Percentiles rank a stretch among this genome's conserved stretches.
Conservation (phyloP, 2,113 vertebrate genomes). For the Nycticryphes semicollaris region DNA sequence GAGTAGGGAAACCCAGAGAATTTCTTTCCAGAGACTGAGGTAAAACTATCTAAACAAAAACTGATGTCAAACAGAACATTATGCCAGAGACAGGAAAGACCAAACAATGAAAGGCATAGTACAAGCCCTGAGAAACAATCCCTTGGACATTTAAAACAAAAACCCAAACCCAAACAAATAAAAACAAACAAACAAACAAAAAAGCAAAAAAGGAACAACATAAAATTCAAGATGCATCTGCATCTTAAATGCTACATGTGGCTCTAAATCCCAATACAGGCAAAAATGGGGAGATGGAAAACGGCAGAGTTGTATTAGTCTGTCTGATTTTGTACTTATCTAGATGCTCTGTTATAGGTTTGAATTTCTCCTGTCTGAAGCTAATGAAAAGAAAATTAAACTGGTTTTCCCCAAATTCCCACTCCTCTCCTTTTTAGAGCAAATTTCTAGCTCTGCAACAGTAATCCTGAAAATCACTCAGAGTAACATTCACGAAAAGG, state of each 20-base stretch:
- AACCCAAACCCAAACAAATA: too few species aligned
- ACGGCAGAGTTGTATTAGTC: not conserved
- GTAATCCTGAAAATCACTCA: not conserved
- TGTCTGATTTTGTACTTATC: not conserved
- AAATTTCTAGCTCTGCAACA: not conserved
- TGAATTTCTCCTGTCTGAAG: not conserved
- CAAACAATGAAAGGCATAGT: not conserved
- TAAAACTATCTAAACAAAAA: not conserved
- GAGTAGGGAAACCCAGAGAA: not conserved
- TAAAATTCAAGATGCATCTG: not conserved
- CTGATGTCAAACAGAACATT: not conserved
- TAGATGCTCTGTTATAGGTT: not conserved
- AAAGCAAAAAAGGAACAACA: not conserved
- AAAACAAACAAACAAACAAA: too few species aligned
- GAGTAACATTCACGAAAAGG: not conserved
- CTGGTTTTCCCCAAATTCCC: not conserved
- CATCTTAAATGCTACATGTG: not conserved
- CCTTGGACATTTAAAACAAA: not conserved
- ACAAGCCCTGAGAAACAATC: not conserved
- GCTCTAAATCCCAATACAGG: not conserved
- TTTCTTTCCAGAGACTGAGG: not conserved
- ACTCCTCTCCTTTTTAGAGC: not conserved
- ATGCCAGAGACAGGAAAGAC: not conserved
- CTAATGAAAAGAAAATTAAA: not conserved
- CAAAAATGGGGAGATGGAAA: not conserved